These are phyloP conservation scores for Blennius ocellaris DNA, from an alignment of 2,113 vertebrate species.

Conservation along the genomic window DNA sequence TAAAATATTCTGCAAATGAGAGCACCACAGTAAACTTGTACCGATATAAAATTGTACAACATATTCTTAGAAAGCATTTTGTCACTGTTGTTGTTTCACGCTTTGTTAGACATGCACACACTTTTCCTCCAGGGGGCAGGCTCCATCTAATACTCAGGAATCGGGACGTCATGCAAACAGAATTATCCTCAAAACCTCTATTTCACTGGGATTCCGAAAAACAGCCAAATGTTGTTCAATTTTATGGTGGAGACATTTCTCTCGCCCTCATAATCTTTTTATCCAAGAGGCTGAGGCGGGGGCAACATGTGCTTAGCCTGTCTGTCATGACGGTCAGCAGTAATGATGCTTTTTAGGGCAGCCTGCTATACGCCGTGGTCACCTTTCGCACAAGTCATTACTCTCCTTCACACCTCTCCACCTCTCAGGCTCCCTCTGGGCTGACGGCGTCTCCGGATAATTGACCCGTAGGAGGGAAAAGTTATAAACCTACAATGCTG, in stretches of 20 bases:
- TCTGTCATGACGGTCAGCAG: slow-evolving; percentile 23
- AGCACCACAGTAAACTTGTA: background rate
- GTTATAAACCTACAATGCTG: slow-evolving; percentile 56
- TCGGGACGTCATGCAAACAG: background rate
- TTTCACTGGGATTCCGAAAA: slow-evolving; percentile 3
- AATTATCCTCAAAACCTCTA: slow-evolving; percentile 17
- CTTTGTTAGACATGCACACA: background rate
- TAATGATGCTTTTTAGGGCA: slow-evolving; percentile 59
- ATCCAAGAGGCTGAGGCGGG: slow-evolving; percentile 8
- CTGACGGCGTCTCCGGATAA: slow-evolving; percentile 60
- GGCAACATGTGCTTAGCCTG: slow-evolving; percentile 16
- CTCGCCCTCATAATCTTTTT: slow-evolving; percentile 4
- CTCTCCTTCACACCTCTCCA: slow-evolving; percentile 51
- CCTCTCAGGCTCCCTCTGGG: slow-evolving; percentile 25
- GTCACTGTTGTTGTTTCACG: background rate
- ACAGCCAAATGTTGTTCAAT: slow-evolving; percentile 4
- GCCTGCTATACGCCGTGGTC: slow-evolving; percentile 44
- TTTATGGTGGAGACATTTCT: background rate
- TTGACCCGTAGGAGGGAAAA: slow-evolving; percentile 46
- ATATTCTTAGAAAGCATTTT: background rate
- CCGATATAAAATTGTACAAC: background rate
- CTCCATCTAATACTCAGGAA: slow-evolving; percentile 47
- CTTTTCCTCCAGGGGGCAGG: slow-evolving; percentile 77
- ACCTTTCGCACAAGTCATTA: slow-evolving; percentile 59
- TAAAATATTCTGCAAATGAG: background rate